These are phyloP conservation scores for Dysidea cf. avara DNA, from an alignment of 37 sponge, comb jelly and placozoan genomes.

Conservation along the genomic window DNA sequence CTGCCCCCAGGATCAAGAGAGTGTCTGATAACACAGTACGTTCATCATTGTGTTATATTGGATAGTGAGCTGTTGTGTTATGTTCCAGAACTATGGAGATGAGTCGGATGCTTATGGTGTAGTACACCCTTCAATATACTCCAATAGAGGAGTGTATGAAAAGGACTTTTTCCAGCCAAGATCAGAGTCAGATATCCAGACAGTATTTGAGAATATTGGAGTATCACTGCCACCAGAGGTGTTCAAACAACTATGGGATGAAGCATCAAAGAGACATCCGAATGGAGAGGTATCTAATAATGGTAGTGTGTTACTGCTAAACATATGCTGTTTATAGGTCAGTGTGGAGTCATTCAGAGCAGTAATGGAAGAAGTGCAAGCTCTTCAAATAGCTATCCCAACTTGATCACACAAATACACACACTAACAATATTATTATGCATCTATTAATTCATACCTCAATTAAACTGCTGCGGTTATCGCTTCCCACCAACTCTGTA, in stretches of 20 bases:
- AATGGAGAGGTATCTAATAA: slow-evolving; percentile 63
- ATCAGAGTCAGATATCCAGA: slow-evolving; percentile 28
- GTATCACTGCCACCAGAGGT: slow-evolving; percentile 72
- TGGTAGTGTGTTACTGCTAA: background rate
- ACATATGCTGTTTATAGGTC: slow-evolving; percentile 30
- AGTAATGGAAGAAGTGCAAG: slow-evolving; percentile 70
- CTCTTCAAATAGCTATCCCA: too few species aligned
- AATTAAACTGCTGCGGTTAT: too few species aligned
- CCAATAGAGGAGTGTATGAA: slow-evolving; percentile 81
- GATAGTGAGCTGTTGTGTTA: background rate
- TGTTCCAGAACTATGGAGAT: slow-evolving; percentile 93
- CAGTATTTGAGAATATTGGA: slow-evolving; percentile 78
- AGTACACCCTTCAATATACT: slow-evolving; percentile 89
- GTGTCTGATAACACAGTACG: slow-evolving; percentile 82
- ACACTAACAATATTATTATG: too few species aligned
- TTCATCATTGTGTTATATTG: background rate
- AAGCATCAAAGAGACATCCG: slow-evolving; percentile 74
- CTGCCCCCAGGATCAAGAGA: slow-evolving; percentile 87
- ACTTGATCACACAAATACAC: too few species aligned
- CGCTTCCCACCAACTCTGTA: too few species aligned
- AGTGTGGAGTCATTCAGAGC: slow-evolving; percentile 79
- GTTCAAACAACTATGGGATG: slow-evolving; percentile 84
- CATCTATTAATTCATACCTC: too few species aligned
- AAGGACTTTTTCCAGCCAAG: slow-evolving; percentile 88
- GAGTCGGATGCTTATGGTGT: slow-evolving; percentile 92